These are phyloP conservation scores for Andrena minutula DNA, from an alignment of 2,888 invertebrate genomes.

Conservation along the genomic window DNA sequence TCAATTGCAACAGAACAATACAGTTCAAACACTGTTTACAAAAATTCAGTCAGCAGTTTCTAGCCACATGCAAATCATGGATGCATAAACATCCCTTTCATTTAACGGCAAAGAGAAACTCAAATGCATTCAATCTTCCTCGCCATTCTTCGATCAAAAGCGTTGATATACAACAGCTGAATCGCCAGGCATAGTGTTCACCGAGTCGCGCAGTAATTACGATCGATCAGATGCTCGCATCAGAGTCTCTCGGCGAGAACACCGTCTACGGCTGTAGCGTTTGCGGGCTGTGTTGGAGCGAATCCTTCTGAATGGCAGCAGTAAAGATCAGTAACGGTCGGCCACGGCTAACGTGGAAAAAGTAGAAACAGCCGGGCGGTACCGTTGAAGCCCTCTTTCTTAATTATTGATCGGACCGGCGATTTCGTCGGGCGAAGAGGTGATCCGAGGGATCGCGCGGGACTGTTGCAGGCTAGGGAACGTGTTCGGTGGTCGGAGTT, in stretches of 20 bases:
- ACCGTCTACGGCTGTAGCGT: background rate
- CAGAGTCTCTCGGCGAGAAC: background rate
- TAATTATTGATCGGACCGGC: constrained; percentile 58
- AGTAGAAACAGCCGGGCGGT: background rate
- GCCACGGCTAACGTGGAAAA: constrained; percentile 12
- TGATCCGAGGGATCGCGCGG: constrained; percentile 11
- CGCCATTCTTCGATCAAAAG: too few relatives aligned
- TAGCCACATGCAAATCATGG: too few relatives aligned
- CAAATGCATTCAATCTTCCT: too few relatives aligned
- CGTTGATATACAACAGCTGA: background rate
- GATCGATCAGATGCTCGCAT: background rate
- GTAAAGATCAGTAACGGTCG: constrained; percentile 40
- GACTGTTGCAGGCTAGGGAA: constrained; percentile 25
- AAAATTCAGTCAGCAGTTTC: too few relatives aligned
- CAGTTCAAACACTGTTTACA: too few relatives aligned
- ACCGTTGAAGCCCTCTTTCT: constrained; percentile 20
- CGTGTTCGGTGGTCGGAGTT: constrained; percentile 8
- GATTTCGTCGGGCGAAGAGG: constrained; percentile 18
- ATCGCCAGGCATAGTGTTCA: background rate
- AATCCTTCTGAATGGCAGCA: constrained; percentile 28
- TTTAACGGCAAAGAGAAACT: too few relatives aligned
- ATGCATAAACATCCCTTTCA: too few relatives aligned
- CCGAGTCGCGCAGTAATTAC: background rate
- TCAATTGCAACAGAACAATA: too few relatives aligned
- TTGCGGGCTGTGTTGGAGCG: constrained; percentile 6